Conservation (phyloP, 2,113 vertebrate genomes). For the Cyprinodon variegatus region DNA sequence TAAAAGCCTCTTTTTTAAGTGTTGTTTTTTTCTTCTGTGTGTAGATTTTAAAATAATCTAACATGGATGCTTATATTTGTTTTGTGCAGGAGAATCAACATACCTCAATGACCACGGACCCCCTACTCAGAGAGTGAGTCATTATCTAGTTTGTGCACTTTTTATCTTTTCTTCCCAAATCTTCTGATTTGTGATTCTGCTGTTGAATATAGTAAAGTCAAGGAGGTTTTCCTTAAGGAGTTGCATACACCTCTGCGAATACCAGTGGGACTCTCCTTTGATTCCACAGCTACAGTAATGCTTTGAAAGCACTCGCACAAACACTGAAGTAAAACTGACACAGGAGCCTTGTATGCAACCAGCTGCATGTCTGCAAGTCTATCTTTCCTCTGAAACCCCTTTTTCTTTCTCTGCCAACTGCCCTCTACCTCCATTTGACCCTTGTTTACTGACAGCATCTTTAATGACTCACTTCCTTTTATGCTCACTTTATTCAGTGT, state of each 20-base stretch:
- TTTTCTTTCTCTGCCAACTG: slow-evolving; percentile 47
- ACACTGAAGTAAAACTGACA: slow-evolving; percentile 41
- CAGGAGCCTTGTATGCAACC: slow-evolving; percentile 72
- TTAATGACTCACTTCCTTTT: slow-evolving; percentile 46
- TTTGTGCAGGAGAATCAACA: slow-evolving; percentile 89
- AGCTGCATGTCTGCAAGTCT: slow-evolving; percentile 65
- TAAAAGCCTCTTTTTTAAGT: neutral
- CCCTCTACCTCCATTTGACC: slow-evolving; percentile 24
- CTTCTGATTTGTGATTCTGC: slow-evolving; percentile 28
- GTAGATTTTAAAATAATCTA: neutral
- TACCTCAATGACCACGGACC: slow-evolving; percentile 93
- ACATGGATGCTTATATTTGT: slow-evolving; percentile 9
- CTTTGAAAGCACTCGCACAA: slow-evolving; percentile 35
- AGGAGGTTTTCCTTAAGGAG: slow-evolving; percentile 47
- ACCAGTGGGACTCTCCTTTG: slow-evolving; percentile 53
- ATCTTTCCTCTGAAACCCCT: slow-evolving; percentile 51
- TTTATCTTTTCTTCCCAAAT: neutral
- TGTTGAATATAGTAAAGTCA: slow-evolving; percentile 32
- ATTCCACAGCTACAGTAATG: slow-evolving; percentile 60
- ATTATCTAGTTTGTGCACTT: neutral
- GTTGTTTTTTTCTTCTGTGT: neutral
- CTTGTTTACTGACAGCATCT: slow-evolving; percentile 47
- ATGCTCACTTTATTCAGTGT: slow-evolving; percentile 31
- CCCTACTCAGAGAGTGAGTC: slow-evolving; percentile 86
- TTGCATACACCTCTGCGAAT: slow-evolving; percentile 57